Percentiles rank a stretch among this genome's conserved stretches.
These are phyloP conservation scores for Neuroterus valhalla DNA, from an alignment of 1,140 invertebrate species.

Conservation along the genomic window DNA sequence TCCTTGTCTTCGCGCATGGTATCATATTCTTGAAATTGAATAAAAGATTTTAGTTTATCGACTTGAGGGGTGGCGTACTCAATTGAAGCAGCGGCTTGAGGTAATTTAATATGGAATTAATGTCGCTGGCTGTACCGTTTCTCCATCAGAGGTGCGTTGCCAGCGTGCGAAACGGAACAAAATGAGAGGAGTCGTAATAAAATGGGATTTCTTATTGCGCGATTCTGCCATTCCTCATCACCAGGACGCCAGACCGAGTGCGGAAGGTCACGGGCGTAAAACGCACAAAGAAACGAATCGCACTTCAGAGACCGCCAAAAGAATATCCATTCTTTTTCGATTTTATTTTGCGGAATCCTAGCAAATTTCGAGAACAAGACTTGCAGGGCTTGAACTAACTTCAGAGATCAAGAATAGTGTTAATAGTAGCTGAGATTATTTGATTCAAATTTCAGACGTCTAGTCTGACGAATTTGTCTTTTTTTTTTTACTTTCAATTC, in stretches of 20 bases:
- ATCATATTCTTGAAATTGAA: not conserved
- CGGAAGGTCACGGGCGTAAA: conserved; percentile 53
- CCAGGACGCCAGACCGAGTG: conserved; percentile 42
- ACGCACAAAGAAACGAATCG: conserved; percentile 33
- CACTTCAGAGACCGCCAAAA: too few relatives aligned
- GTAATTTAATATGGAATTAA: conserved; percentile 35
- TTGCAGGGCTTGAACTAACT: too few relatives aligned
- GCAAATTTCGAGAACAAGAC: too few relatives aligned
- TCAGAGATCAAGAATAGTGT: too few relatives aligned
- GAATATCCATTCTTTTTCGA: too few relatives aligned
- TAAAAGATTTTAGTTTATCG: not conserved
- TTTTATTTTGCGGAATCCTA: too few relatives aligned
- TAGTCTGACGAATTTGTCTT: too few relatives aligned
- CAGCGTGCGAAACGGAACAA: conserved; percentile 43
- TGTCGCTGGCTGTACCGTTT: conserved; percentile 46
- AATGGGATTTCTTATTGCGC: conserved; percentile 57
- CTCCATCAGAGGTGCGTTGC: conserved; percentile 49
- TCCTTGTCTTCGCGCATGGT: not conserved
- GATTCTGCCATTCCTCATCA: conserved; percentile 53
- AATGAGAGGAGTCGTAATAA: conserved; percentile 52
- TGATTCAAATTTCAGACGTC: too few relatives aligned
- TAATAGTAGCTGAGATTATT: too few relatives aligned
- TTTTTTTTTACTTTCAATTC: too few relatives aligned
- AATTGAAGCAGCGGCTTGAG: not conserved
- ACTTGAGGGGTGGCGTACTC: not conserved